These are phyloP conservation scores for Mimachlamys varia DNA, from an alignment of 2,888 invertebrate genomes.

Conservation along the genomic window DNA sequence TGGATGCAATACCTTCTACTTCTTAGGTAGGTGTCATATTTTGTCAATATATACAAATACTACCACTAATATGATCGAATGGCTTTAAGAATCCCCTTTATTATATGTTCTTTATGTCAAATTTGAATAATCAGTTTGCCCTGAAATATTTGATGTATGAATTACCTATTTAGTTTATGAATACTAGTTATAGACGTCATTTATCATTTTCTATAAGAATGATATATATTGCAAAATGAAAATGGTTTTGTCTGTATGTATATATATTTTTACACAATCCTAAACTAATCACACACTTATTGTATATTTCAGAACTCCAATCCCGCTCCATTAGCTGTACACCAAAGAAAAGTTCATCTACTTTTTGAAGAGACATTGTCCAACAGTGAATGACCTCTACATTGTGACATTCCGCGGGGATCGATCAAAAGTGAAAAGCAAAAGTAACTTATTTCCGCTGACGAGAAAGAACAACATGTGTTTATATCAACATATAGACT, in stretches of 20 bases:
- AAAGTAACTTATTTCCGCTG: background rate
- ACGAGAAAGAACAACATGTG: background rate
- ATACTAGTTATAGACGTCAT: no score
- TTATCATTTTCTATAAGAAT: no score
- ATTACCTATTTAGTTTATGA: no score
- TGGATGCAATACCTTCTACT: no score
- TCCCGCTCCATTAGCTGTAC: background rate
- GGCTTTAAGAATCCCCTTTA: no score
- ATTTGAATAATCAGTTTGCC: no score
- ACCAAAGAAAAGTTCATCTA: background rate
- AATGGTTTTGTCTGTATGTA: background rate
- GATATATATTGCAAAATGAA: no score
- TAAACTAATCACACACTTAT: background rate
- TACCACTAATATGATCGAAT: background rate
- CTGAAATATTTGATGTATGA: no score
- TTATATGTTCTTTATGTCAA: no score
- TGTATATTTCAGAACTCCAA: background rate
- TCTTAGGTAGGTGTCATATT: background rate
- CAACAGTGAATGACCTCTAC: background rate
- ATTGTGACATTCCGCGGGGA: background rate
- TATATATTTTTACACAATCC: background rate
- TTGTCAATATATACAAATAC: background rate
- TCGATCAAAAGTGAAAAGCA: background rate
- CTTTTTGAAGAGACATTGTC: background rate
- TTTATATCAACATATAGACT: background rate